These are phyloP conservation scores for Epistrophella euchroma DNA, from an alignment of 2,888 invertebrate species.

Conservation along the genomic window DNA sequence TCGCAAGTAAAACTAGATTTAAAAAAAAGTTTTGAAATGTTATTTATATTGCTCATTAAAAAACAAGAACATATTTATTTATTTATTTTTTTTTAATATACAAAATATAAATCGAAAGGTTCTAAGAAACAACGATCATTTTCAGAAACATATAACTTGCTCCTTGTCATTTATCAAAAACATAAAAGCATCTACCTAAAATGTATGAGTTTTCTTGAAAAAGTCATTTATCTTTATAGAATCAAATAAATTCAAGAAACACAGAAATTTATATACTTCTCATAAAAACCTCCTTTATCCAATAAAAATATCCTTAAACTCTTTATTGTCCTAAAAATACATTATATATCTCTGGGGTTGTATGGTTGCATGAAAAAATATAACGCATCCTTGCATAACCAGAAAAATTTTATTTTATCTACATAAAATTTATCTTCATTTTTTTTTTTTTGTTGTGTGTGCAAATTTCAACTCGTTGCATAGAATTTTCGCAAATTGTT, in stretches of 20 bases:
- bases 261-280: neutral
- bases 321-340: neutral
- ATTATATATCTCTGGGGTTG: neutral
- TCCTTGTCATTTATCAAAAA: neutral
- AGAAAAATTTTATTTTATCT: conserved; percentile 17
- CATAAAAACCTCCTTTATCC: neutral
- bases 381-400: conserved; percentile 35
- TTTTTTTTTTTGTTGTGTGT: neutral
- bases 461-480: conserved; percentile 25
- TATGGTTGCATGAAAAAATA: neutral
- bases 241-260: neutral
- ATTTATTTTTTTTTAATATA: too few species aligned
- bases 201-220: neutral
- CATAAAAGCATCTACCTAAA: neutral
- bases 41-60: too few species aligned
- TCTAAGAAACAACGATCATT: too few species aligned
- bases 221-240: neutral
- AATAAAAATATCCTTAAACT: neutral
- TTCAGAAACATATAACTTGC: too few species aligned
- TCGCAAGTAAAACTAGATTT: too few species aligned
- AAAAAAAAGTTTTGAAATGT: too few species aligned
- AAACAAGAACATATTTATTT: too few species aligned
- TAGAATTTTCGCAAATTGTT: conserved; percentile 48
- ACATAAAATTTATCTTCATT: conserved; percentile 9
- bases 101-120: too few species aligned